phyloP scores from a whole-genome alignment of 2,113 vertebrate genomes.

The Microcebus jonahi region DNA sequence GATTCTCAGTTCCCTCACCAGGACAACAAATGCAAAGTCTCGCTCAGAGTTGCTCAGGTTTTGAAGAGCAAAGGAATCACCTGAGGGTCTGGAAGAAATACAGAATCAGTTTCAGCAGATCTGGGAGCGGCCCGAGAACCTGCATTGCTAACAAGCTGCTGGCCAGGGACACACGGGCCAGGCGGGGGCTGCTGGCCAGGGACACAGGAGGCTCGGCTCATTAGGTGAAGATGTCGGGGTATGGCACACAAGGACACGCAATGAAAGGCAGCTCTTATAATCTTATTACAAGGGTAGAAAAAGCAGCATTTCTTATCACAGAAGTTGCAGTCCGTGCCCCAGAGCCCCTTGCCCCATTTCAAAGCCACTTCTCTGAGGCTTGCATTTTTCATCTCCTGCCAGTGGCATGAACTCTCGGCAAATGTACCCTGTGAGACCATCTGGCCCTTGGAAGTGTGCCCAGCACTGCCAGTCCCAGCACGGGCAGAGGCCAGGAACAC shows the following conservation, averaged over 20 bases:
- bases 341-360: not conserved
- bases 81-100: not conserved
- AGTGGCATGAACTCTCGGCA: conserved; percentile 32
- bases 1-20: not conserved
- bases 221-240: no score
- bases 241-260: not conserved
- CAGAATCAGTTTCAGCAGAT: not conserved
- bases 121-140: not conserved
- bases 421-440: conserved; percentile 27
- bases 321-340: not conserved
- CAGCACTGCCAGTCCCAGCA: not conserved
- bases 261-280: not conserved
- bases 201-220: no score
- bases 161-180: fast-evolving
- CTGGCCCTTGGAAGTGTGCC: conserved; percentile 63
- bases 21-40: fast-evolving
- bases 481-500: not conserved
- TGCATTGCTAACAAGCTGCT: not conserved
- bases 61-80: not conserved
- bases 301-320: not conserved
- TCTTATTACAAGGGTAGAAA: not conserved
- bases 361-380: not conserved
- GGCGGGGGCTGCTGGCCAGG: fast-evolving
- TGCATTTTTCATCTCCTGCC: conserved; percentile 26
- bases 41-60: not conserved